A percentile compares a stretch with the other conserved stretches of the same genome.
These are phyloP conservation scores for Elanus axillaris DNA, from an alignment of 2,113 vertebrate genomes.

Conservation along the genomic window DNA sequence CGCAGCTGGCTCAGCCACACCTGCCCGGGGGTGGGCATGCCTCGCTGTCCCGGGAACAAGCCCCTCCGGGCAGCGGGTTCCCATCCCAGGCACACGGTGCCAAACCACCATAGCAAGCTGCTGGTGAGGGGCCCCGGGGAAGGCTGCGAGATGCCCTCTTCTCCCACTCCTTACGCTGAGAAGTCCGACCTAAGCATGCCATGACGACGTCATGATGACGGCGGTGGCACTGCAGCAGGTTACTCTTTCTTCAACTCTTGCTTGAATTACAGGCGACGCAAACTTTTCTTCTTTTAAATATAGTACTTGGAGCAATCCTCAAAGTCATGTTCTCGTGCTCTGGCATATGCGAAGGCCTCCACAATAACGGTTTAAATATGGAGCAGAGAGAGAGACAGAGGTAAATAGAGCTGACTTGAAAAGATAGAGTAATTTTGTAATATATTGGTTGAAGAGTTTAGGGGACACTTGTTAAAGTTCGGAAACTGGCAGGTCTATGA, in stretches of 20 bases:
- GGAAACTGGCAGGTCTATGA: not conserved
- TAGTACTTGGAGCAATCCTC: not conserved
- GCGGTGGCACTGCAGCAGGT: not conserved
- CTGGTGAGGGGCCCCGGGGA: not conserved
- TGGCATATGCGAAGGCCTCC: not conserved
- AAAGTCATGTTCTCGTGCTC: not conserved
- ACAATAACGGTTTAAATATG: not conserved
- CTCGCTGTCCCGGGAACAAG: not conserved
- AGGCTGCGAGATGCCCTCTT: not conserved
- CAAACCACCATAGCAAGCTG: not conserved
- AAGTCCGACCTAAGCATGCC: not conserved
- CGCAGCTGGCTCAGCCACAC: not conserved
- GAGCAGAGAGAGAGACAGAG: not conserved
- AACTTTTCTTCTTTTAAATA: not conserved
- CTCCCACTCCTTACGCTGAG: fast-evolving
- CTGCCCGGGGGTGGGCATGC: not conserved
- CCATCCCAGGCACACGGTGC: not conserved
- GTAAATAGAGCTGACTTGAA: not conserved
- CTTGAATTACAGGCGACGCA: not conserved
- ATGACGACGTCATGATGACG: not conserved
- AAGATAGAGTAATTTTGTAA: not conserved
- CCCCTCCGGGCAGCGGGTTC: fast-evolving
- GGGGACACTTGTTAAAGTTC: slow-evolving; percentile 4
- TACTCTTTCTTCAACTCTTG: not conserved
- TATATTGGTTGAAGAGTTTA: not conserved